Conservation (phyloP, 2,888 invertebrate species). For the Axea sp. region DNA sequence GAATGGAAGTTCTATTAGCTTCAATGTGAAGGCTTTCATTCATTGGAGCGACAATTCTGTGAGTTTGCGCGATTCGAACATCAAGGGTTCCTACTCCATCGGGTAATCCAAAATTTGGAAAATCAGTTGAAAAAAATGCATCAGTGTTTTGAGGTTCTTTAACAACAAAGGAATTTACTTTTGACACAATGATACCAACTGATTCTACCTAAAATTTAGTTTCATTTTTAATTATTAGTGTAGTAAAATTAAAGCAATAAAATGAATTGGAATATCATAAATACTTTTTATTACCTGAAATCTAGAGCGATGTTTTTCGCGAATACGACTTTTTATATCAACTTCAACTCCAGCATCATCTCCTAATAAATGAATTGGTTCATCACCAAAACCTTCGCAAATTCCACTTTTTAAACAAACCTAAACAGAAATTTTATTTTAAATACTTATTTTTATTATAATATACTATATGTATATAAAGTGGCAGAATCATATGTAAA, state of each 20-base stretch:
- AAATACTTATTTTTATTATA: too few relatives aligned
- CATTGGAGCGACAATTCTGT: slow-evolving; percentile 87
- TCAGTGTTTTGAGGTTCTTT: slow-evolving; percentile 84
- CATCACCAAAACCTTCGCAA: slow-evolving; percentile 78
- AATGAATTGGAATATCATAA: neutral
- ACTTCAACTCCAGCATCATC: slow-evolving; percentile 75
- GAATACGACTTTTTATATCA: slow-evolving; percentile 71
- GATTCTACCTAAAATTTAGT: slow-evolving; percentile 80
- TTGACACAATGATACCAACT: slow-evolving; percentile 85
- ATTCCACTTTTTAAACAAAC: slow-evolving; percentile 76
- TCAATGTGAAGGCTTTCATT: slow-evolving; percentile 84
- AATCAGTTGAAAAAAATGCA: slow-evolving; percentile 87
- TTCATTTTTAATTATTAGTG: slow-evolving; percentile 5
- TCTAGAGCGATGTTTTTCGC: slow-evolving; percentile 67
- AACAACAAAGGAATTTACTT: slow-evolving; percentile 85
- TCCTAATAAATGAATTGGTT: slow-evolving; percentile 78
- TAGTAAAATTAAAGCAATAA: too few relatives aligned
- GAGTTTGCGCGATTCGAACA: slow-evolving; percentile 85
- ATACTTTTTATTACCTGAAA: slow-evolving; percentile 61
- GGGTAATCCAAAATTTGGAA: slow-evolving; percentile 86
- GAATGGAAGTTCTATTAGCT: slow-evolving; percentile 79
- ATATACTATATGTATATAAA: too few relatives aligned
- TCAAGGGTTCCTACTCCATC: slow-evolving; percentile 84
- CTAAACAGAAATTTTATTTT: too few relatives aligned
- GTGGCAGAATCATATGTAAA: too few relatives aligned